Base-by-base conservation (phyloP, 1,140 invertebrate genomes). In the Drosophila simulans region DNA sequence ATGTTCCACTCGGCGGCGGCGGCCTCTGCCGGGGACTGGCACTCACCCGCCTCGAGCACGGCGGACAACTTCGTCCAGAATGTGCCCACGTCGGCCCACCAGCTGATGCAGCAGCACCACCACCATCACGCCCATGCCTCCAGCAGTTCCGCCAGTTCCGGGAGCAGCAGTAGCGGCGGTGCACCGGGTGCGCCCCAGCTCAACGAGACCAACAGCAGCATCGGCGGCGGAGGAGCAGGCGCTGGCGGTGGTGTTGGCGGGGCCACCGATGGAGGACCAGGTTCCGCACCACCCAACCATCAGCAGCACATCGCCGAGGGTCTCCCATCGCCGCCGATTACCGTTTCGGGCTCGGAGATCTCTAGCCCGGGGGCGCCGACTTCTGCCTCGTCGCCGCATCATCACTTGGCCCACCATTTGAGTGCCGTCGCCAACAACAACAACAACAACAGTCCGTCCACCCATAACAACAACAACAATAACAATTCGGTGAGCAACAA, bases 311-410 rank as follows among this genome's bases (percentile, higher is more conserved):
- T 91, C 49, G 65, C 84, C 62, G 91, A 92, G 40, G 88, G 91
- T 5, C 60, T 94, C 59, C 93, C 94, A 52, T 94, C 94, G 11
- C 93, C 95, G 11, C 94, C 95, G 60, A 95, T 95, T 11, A 94
- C 94, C 0, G 93, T 94, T 10, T 95, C 94, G 46, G 93, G 94
- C 1, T 95, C 95, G 72, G 95, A 96, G 71, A 92, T 95, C 72
- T 95, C 95, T 35, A 95, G 95, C 85, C 95, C 95, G 0, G 93
- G 94, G 13, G 94, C 93, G 63, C 91, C 91, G 4, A 93, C 93
- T 20, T 92, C 82, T n/a, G 72, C 88, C 11, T 78, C 91, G 10
- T 92, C 92, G 53, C 91, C 92, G 17, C 89, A 88, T 58, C 89
- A 91, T 49, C 90, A 91, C 48, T 66, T 90, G 66, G 58, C 73